These are phyloP conservation scores for Sigmodon hispidus DNA, from an alignment of 2,113 vertebrate genomes.

Conservation along the genomic window DNA sequence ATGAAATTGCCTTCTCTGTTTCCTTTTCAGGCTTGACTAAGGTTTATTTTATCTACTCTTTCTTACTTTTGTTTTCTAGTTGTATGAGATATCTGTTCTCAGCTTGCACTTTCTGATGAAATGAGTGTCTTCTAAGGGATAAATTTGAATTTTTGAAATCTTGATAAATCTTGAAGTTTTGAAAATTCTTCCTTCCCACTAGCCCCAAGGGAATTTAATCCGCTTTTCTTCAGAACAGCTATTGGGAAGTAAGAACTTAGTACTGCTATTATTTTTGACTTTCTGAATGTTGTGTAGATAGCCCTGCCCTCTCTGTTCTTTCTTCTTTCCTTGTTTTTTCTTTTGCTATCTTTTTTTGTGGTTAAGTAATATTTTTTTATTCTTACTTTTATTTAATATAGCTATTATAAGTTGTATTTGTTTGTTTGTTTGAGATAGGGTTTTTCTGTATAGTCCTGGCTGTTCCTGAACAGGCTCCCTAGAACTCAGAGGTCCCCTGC, in stretches of 20 bases:
- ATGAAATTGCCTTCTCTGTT: background rate
- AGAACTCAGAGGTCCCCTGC: background rate
- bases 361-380: background rate
- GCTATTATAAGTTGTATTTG: background rate
- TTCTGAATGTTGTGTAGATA: background rate
- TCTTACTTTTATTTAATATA: background rate
- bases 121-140: background rate
- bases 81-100: background rate
- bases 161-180: background rate
- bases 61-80: background rate
- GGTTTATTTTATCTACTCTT: background rate
- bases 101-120: background rate
- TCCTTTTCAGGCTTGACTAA: background rate
- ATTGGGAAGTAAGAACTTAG: background rate
- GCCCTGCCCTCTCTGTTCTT: background rate
- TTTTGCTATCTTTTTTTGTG: background rate
- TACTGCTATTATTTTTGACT: background rate
- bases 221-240: background rate
- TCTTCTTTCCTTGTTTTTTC: background rate
- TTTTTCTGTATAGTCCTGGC: background rate
- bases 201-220: background rate
- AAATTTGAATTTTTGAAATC: no score
- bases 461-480: no score
- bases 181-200: background rate
- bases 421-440: background rate